Base-by-base conservation (phyloP, 2,113 vertebrate genomes). In the Antechinus flavipes region DNA sequence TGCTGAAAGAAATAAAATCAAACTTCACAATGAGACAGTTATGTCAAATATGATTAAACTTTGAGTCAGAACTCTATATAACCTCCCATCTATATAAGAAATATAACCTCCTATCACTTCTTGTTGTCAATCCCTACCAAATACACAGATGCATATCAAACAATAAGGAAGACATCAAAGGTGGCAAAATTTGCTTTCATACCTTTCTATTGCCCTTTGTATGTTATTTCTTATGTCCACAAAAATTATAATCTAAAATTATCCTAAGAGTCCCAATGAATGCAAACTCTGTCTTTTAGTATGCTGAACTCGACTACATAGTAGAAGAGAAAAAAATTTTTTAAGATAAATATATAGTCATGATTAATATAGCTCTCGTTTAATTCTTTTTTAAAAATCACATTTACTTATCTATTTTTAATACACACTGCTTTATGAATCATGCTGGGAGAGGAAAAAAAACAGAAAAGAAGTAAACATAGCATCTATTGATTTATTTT, bases 1-100 rank as follows among this genome's bases (percentile, higher is more conserved):
- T 96, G 99, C 99, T 99, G 98, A 97, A 95, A 93, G 97, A 97
- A 98, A 97, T 98, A 97, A 97, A 97, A 98, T 97, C 91, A 98
- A 92, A 98, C 97, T 98, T 98, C 94, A 98, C 94, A 96, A 98
- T 98, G 95, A 98, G 97, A 98, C 95, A 98, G 95, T 97, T 95
- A 35, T 27, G 68, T 97, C 95, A 97, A 97, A 54, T 93, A 96
- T 95, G 97, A 95, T 91, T 98, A 95, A 97, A 97, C 89, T 94
- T 96, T 97, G 97, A 52, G 95, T 98, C 93, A 98, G 95, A 98
- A 97, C 91, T 95, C 95, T 97, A 97, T 95, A 95, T 52, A 52
- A 52, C 50, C 50, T 52, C 3, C 68, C 35, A n/a, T 76, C 14
- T n/a, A 12, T 3, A 2, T 11, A 76, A 76, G 68, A 76, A 76